Base-by-base conservation (phyloP, 2,888 invertebrate genomes). In the Xylocampa areola region DNA sequence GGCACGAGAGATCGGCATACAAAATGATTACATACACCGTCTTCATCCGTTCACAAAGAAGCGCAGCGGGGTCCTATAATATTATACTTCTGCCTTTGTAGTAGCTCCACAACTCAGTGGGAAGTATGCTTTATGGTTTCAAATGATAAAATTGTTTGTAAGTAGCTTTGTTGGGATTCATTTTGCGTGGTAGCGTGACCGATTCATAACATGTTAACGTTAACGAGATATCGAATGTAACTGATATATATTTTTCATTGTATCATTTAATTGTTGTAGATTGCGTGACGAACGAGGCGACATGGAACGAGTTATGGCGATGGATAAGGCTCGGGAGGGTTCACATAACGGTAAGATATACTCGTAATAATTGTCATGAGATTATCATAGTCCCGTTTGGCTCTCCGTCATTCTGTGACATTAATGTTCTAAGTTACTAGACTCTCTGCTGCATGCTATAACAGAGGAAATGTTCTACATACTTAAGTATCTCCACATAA, bases 251-350 rank as follows among this genome's bases (percentile, higher is more conserved):
- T 71, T 64, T 63, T 60, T 76, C 73, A 79, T 77, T 78, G 71
- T 73, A 44, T 65, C 57, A 69, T 77, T 66, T 77, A 66, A 73
- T 94, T 94, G 94, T 96, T 96, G 54, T 95, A 97, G 97, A 96
- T 95, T 98, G 94, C 96, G 97, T 82, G 98, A 98, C 88, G 97
- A 98, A 92, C 94, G 97, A 89, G 96, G 97, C 61, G 97, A 97
- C 85, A 96, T 96, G 77, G 97, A 98, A 86, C 95, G 97, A 88
- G 96, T 96, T 74, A 94, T 97, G 88, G 96, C 96, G 57, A 95
- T 96, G 92, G 97, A 96, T 87, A 97, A 98, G 94, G 96, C 97
- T 68, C 95, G 97, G 87, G 97, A 97, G 84, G 97, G 97, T 90
- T 97, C 97, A 83, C 96, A 97, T 94, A 97, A 97, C 94, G 97